Evolutionary conservation across 1,140 invertebrate species (phyloP).

Genomic region (Dinoponera quadriceps): DNA sequence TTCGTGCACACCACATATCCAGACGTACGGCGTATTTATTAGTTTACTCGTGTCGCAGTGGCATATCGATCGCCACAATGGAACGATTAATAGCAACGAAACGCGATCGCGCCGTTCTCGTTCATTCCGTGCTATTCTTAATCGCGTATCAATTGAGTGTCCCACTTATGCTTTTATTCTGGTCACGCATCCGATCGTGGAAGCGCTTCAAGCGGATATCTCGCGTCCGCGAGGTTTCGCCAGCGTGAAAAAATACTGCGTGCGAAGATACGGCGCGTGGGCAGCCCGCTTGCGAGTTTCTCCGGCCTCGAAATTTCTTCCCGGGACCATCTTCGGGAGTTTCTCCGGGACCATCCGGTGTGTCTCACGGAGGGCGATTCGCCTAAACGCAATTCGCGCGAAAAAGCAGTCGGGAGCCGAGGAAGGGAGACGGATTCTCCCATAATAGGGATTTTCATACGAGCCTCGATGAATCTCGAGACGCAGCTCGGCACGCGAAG

Average conservation of each 20-base stretch:
- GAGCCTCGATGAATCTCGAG: slow-evolving; percentile 17
- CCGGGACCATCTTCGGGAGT: background rate
- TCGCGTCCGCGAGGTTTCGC: background rate
- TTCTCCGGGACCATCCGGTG: background rate
- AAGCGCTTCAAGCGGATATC: background rate
- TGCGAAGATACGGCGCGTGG: too few relatives aligned
- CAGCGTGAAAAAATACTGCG: background rate
- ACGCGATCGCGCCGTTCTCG: slow-evolving; percentile 4
- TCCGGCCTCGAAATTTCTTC: too few relatives aligned
- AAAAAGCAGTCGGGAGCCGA: slow-evolving; percentile 14
- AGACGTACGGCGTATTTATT: slow-evolving; percentile 16
- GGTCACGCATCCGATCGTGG: background rate
- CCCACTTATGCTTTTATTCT: slow-evolving; percentile 51
- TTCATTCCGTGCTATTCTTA: slow-evolving; percentile 55
- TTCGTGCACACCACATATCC: background rate
- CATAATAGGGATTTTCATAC: slow-evolving; percentile 12
- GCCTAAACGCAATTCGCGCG: slow-evolving; percentile 5
- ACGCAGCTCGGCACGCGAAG: background rate
- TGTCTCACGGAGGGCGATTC: background rate
- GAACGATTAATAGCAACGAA: slow-evolving; percentile 47
- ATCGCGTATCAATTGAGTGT: slow-evolving; percentile 45
- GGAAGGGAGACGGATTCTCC: slow-evolving; percentile 14
- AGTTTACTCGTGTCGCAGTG: background rate
- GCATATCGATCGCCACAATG: slow-evolving; percentile 47
- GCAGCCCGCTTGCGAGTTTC: too few relatives aligned